Evolutionary conservation across 2,113 vertebrate species (phyloP).

Genomic region (Coregonus clupeaformis): DNA sequence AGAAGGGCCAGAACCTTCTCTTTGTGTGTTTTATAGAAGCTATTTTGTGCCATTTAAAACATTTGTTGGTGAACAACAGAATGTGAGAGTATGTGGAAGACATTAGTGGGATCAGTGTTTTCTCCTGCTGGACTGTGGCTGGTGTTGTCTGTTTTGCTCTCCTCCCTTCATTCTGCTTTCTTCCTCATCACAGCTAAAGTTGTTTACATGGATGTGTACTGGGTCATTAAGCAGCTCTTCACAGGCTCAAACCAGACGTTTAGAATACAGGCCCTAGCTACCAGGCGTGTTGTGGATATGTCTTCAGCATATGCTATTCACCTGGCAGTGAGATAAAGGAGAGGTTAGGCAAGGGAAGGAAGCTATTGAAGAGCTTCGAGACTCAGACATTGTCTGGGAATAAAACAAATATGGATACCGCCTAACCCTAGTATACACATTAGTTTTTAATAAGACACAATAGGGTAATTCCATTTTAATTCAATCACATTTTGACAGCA

Average conservation of each 20-base stretch:
- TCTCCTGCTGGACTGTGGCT: background rate
- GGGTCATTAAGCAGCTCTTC: conserved; percentile 3
- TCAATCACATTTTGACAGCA: no score
- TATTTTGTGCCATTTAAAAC: no score
- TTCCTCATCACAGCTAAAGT: background rate
- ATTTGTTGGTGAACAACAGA: no score
- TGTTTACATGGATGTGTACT: background rate
- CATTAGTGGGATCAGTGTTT: background rate
- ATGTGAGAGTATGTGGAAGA: conserved; percentile 25
- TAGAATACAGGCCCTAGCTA: conserved; percentile 7
- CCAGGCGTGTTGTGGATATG: background rate
- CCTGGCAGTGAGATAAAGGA: conserved; percentile 10
- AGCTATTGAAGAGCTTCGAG: background rate
- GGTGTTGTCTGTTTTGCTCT: background rate
- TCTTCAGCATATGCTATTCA: conserved; percentile 18
- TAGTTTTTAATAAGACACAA: no score
- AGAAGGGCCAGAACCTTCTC: background rate
- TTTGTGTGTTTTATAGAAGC: no score
- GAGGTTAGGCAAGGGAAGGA: conserved; percentile 11
- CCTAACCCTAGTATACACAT: no score
- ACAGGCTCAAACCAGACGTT: background rate
- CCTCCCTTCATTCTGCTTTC: conserved; percentile 1
- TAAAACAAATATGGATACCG: no score
- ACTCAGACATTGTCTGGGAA: conserved; percentile 20
- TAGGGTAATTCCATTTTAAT: no score